These are phyloP conservation scores for Ciconia nigra DNA, from an alignment of 2,797 vertebrate genomes.

Conservation along the genomic window DNA sequence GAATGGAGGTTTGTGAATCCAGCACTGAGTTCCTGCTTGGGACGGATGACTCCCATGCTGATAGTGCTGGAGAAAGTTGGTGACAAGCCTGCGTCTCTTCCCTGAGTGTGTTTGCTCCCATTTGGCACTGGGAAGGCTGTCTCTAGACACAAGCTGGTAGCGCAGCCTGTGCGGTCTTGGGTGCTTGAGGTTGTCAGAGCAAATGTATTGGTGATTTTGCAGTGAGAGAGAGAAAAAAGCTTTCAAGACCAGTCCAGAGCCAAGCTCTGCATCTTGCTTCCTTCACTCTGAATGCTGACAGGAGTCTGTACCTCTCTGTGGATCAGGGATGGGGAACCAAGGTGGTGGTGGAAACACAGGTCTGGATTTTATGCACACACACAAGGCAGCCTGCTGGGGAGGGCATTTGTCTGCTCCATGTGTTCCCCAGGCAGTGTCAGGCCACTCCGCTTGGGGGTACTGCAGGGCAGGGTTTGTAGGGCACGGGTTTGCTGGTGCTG, in stretches of 20 bases:
- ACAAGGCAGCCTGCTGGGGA: neutral
- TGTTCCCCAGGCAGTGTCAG: neutral
- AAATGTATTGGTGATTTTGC: neutral
- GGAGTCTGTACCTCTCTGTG: neutral
- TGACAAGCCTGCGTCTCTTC: neutral
- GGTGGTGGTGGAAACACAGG: neutral
- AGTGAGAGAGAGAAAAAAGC: neutral
- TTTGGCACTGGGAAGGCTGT: neutral
- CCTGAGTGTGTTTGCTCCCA: neutral
- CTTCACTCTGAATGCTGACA: neutral
- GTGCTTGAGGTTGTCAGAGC: neutral
- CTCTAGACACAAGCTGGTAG: neutral
- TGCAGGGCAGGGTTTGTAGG: neutral
- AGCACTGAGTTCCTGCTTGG: neutral
- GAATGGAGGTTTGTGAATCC: neutral
- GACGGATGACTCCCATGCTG: neutral
- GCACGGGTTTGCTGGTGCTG: neutral
- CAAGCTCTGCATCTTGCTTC: neutral
- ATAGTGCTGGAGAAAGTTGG: neutral
- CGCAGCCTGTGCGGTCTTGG: accelerated
- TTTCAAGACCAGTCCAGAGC: neutral
- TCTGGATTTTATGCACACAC: neutral
- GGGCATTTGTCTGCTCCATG: neutral
- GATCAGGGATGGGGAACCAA: neutral
- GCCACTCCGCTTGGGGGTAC: too few relatives aligned